phyloP scores from a whole-genome alignment of 2,113 vertebrate species.

The Casuarius casuarius region DNA sequence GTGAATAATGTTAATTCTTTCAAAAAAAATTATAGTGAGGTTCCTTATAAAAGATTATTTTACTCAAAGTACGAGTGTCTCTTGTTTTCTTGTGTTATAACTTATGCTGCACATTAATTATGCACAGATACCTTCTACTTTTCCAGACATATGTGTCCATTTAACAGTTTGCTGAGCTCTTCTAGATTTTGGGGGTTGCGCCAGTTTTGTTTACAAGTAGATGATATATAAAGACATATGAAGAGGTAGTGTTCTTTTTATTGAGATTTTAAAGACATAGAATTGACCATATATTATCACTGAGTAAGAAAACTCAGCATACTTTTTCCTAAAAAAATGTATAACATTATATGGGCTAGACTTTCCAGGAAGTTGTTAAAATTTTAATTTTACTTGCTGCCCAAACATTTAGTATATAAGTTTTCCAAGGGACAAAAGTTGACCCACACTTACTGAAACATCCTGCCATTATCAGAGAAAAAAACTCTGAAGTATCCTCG shows the following conservation, averaged over 20 bases:
- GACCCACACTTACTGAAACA: neutral
- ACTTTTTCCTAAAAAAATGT: neutral
- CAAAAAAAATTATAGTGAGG: neutral
- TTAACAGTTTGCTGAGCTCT: neutral
- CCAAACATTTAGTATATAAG: neutral
- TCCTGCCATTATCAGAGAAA: neutral
- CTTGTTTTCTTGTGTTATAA: neutral
- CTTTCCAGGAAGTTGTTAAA: neutral
- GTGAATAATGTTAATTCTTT: neutral
- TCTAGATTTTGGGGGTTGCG: neutral
- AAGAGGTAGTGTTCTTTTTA: neutral
- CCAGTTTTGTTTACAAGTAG: neutral
- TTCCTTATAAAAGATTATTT: neutral
- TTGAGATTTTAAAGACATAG: neutral
- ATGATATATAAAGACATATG: neutral
- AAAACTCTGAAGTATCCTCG: neutral
- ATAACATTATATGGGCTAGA: neutral
- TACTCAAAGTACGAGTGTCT: neutral
- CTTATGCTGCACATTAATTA: neutral
- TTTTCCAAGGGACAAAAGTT: neutral
- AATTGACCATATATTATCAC: neutral
- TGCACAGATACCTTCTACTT: neutral
- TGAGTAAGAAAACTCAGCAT: neutral
- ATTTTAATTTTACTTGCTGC: neutral
- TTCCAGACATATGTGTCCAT: neutral